A percentile compares a stretch with the other conserved stretches of the same genome.
phyloP scores from a whole-genome alignment of 2,113 vertebrate species.

The Lontra canadensis region DNA sequence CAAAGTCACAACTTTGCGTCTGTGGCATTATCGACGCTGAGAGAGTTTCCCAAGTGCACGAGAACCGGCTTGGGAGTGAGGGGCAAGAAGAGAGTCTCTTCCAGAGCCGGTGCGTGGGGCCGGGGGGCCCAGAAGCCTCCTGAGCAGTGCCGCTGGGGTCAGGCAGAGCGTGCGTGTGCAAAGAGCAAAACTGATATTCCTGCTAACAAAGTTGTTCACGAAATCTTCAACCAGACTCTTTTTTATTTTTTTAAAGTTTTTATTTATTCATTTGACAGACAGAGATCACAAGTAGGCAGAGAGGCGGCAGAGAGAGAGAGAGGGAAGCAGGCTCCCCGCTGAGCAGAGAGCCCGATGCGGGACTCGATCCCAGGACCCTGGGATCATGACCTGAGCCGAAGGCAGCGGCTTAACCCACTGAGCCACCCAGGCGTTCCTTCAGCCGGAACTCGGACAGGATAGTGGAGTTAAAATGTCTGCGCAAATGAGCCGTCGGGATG shows the following conservation, averaged over 20 bases:
- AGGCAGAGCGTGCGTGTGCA: accelerated
- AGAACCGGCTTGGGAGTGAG: neutral
- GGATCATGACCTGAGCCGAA: too few relatives aligned
- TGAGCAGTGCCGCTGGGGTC: accelerated
- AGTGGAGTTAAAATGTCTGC: too few relatives aligned
- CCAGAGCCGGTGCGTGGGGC: neutral
- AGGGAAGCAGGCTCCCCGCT: accelerated
- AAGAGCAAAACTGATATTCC: too few relatives aligned
- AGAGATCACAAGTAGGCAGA: too few relatives aligned
- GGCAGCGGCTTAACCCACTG: too few relatives aligned
- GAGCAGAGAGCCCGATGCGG: too few relatives aligned
- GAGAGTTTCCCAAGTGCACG: neutral
- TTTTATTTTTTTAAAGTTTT: too few relatives aligned
- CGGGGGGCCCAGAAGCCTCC: neutral
- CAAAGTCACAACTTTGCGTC: neutral
- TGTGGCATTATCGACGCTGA: neutral
- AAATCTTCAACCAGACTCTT: neutral
- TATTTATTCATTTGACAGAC: too few relatives aligned
- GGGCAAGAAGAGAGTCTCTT: neutral
- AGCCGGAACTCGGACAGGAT: neutral
- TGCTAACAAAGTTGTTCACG: neutral
- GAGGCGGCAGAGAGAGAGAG: too few relatives aligned
- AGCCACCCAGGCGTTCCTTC: too few relatives aligned
- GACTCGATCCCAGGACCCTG: too few relatives aligned
- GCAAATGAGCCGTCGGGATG: accelerated